Percentiles rank a stretch among this genome's conserved stretches.
These are phyloP conservation scores for Euphysa ruthae DNA, from an alignment of 30 jellyfish, hydroid and myxozoan genomes.

Conservation along the genomic window DNA sequence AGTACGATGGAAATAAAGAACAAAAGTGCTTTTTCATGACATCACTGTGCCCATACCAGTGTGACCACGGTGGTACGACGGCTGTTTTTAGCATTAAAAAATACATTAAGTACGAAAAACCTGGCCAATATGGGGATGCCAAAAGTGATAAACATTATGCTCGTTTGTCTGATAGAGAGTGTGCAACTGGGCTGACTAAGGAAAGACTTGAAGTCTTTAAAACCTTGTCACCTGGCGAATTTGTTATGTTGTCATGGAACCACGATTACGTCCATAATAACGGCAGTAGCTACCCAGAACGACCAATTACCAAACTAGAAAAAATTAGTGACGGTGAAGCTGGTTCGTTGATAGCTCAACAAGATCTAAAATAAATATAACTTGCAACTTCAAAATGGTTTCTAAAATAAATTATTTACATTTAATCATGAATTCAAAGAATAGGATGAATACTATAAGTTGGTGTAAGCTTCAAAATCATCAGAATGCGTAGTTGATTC, in stretches of 20 bases:
- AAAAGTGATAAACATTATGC: slow-evolving; percentile 27
- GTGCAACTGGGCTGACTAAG: slow-evolving; percentile 18
- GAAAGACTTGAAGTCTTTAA: slow-evolving; percentile 12
- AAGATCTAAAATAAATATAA: too few relatives aligned
- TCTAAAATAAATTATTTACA: too few relatives aligned
- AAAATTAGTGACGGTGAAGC: too few relatives aligned
- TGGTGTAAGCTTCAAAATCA: too few relatives aligned
- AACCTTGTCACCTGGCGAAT: slow-evolving; percentile 11
- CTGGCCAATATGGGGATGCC: slow-evolving; percentile 26
- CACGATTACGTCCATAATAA: slow-evolving; percentile 34
- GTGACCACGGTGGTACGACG: slow-evolving; percentile 35
- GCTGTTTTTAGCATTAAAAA: slow-evolving; percentile 18
- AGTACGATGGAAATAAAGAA: slow-evolving; percentile 20
- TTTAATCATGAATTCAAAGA: too few relatives aligned
- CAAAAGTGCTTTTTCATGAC: slow-evolving; percentile 34
- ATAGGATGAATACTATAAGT: too few relatives aligned
- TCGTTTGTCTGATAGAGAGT: slow-evolving; percentile 10
- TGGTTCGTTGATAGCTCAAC: too few relatives aligned
- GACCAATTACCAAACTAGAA: slow-evolving; percentile 26
- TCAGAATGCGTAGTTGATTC: too few relatives aligned
- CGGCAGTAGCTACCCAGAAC: slow-evolving; percentile 28
- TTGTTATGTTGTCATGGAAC: slow-evolving; percentile 29
- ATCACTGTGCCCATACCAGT: slow-evolving; percentile 17
- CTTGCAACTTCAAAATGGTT: too few relatives aligned
- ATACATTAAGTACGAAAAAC: slow-evolving; percentile 23